Evolutionary conservation across 23 tunicate genomes (phyloP), one percentile per base, ranked within the genome.

Genomic region (Styela clava): DNA sequence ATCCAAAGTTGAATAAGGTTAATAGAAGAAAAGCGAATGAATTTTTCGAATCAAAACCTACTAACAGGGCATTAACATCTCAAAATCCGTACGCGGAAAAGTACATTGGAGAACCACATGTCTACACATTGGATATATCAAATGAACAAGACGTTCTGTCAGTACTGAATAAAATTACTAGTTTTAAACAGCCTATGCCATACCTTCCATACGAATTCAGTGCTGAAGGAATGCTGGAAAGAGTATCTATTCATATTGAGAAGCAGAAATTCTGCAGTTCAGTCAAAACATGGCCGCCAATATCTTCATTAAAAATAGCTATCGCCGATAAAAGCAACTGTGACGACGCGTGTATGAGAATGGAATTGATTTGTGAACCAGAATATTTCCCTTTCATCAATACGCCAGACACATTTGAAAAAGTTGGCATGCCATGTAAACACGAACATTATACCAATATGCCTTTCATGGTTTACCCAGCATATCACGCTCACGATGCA

Each of bases 181-280:
- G 44, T 0, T 12, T 16, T 16, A 25, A 18, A 9, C 33, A 61
- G 27, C 33, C 68, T 16, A 24, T 9, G 16, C 25, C 25, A 23
- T 61, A 52, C 52, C 27, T 77, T 24, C 81, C 81, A 27, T 77
- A 26, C 24, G 81, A 77, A 77, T 77, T 37, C 24, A 77, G 35
- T 35, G 2, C 26, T 12, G 33, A 77, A 77, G 81, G 81, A 52
- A 77, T 77, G 81, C 69, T 77, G 0, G 68, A 77, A 77, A 52
- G 81, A 77, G 68, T 77, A 12, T 9, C 33, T 31, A 31, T 26
- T 12, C 34, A 24, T 16, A 1, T 77, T 1, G 81, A 77, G 24
- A 52, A 77, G 19, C 81, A 77, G 34, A 28, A 77, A 12, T 0
- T 77, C 16, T 77, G 81, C 81, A 29, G 24, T 33, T 23, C 62